Evolutionary conservation across 2,888 invertebrate genomes (phyloP), one percentile per base, ranked within the genome.

Genomic region (Allacma fusca): DNA sequence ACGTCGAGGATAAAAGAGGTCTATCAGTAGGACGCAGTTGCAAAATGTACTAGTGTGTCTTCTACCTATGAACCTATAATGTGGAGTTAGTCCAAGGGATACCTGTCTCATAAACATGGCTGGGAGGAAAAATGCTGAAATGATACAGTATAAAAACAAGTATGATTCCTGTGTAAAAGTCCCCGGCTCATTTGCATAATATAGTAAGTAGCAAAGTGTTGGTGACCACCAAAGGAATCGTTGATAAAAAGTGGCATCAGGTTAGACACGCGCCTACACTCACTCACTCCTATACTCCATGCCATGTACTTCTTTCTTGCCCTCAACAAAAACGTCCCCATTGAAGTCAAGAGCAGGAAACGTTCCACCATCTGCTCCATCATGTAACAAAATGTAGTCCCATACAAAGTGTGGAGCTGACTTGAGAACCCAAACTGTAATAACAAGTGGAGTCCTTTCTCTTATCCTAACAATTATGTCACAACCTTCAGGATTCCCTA

Each of bases 211-310:
- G 62, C 13, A 21, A 21, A 24, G 23, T 16, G 50, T 50, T 65
- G 65, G 65, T 65, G 65, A 65, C 29, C 26, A 65, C 65, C 65
- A 65, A 65, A 29, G 28, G 12, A 28, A 28, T 26, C 13, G 65
- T 4, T 23, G 19, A 28, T 26, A 19, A 29, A 65, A 65, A 29
- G 28, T 24, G 65, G 65, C 65, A 65, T 24, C 65, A 65, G 28
- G 65, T 50, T 50, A 28, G 65, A 19, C 65, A 65, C 65, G 65
- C 65, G 65, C 28, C 65, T 24, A 65, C 24, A 19, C 2, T 19
- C 28, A 50, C 50, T 50, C 4, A 5, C 50, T 16, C 2, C n/a
- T 9, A 5, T 50, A 16, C 50, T 50, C 26, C 65, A 65, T 23
- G 5, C 29, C 26, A 65, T 29, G 12, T n/a, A n/a, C n/a, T n/a